These are phyloP conservation scores for Autographa gamma DNA, from an alignment of 2,888 invertebrate genomes.

Conservation along the genomic window DNA sequence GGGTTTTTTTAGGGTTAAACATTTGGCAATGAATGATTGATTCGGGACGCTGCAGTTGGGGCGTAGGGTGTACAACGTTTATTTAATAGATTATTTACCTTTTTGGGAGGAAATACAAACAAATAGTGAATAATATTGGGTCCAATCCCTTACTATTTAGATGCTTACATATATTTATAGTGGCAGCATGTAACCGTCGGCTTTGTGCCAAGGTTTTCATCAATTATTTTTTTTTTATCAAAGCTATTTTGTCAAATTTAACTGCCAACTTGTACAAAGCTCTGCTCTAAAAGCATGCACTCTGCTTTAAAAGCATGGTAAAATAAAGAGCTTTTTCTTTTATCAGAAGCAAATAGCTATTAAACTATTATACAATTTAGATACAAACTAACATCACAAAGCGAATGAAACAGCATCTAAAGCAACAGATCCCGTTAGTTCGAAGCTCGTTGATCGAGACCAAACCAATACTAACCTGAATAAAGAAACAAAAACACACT, in stretches of 20 bases:
- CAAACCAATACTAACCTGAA: conserved; percentile 42
- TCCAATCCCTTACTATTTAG: no score
- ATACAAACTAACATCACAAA: neutral
- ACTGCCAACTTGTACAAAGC: no score
- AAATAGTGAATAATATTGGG: neutral
- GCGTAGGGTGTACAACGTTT: conserved; percentile 37
- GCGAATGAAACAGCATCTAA: conserved; percentile 23
- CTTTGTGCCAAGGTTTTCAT: no score
- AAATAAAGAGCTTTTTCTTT: no score
- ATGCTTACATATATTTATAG: no score
- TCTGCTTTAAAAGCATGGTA: no score
- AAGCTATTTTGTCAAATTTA: no score
- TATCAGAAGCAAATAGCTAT: no score
- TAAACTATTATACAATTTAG: neutral
- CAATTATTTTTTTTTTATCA: no score
- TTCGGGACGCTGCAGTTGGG: conserved; percentile 38
- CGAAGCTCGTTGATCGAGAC: conserved; percentile 47
- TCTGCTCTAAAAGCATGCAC: no score
- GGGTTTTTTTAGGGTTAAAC: conserved; percentile 78
- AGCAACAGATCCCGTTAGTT: conserved; percentile 36
- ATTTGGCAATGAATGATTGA: conserved; percentile 62
- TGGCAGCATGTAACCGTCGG: no score
- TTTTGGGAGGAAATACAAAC: conserved; percentile 16
- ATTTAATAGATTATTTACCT: conserved; percentile 30
- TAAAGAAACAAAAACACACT: conserved; percentile 26